Conservation (phyloP, 2,888 invertebrate genomes). For the Trissoscelio sp. region DNA sequence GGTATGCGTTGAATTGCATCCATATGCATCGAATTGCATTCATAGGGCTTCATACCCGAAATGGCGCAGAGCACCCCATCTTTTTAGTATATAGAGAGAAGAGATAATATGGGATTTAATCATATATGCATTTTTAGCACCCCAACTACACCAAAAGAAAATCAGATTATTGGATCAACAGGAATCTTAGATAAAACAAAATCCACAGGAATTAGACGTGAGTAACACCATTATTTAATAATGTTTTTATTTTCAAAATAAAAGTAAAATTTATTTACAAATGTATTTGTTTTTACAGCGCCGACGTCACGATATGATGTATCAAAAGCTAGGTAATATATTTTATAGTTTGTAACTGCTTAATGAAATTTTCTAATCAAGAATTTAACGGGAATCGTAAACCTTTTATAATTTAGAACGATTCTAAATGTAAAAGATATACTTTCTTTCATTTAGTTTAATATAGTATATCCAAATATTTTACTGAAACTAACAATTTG, state of each 20-base stretch:
- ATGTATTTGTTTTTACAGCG: conserved; percentile 66
- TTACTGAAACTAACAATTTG: no score
- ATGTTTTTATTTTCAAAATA: conserved; percentile 2
- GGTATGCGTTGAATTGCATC: no score
- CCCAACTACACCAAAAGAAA: conserved; percentile 50
- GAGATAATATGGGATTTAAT: no score
- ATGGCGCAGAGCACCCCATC: no score
- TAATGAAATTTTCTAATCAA: background rate
- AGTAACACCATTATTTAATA: conserved; percentile 26
- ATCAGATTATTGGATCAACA: conserved; percentile 33
- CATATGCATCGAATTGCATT: no score
- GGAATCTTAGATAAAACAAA: conserved; percentile 57
- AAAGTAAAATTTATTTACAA: conserved; percentile 4
- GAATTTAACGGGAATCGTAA: background rate
- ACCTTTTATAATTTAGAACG: background rate
- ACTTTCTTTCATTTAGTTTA: no score
- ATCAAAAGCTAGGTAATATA: conserved; percentile 75
- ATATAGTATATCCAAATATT: no score
- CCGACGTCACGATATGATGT: conserved; percentile 71
- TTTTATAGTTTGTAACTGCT: no score
- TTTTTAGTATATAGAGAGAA: no score
- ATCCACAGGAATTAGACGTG: conserved; percentile 66
- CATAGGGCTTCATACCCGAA: no score
- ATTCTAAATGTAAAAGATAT: no score
- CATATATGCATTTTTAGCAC: no score